These are phyloP conservation scores for Petrolisthes manimaculis DNA, from an alignment of 2,888 invertebrate species.

Conservation along the genomic window DNA sequence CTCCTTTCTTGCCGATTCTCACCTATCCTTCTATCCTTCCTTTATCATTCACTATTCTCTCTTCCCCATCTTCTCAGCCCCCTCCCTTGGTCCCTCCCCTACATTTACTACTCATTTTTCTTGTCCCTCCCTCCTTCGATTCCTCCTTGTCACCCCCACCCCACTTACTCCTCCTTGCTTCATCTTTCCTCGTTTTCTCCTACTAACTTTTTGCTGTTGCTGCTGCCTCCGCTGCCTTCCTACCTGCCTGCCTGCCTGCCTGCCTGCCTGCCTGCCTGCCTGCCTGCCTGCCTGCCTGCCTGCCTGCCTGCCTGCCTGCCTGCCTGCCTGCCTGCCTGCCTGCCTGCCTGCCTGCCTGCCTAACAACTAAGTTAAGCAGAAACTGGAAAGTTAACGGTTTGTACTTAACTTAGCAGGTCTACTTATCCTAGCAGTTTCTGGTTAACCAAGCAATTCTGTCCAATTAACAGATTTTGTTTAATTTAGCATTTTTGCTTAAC, in stretches of 20 bases:
- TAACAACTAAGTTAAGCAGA: too few relatives aligned
- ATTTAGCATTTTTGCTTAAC: too few relatives aligned
- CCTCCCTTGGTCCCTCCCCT: neutral
- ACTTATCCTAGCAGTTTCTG: too few relatives aligned
- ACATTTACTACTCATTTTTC: neutral
- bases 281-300: neutral
- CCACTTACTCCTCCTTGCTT: neutral
- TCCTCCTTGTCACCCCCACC: neutral
- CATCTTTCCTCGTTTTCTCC: neutral
- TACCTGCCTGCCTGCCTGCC: neutral
- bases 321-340: neutral
- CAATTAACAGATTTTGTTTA: too few relatives aligned
- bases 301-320: neutral
- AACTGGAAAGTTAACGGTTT: too few relatives aligned
- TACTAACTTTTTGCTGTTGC: neutral
- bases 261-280: neutral
- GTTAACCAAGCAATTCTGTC: too few relatives aligned
- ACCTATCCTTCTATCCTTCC: too few relatives aligned
- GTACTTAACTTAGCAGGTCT: too few relatives aligned
- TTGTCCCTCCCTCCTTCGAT: neutral
- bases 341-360: neutral
- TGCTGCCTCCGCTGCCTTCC: neutral
- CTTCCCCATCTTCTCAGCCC: neutral
- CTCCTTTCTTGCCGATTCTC: too few relatives aligned
- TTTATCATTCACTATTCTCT: neutral